Conservation (phyloP, 2,888 invertebrate species). For the Pheosia tremula region DNA sequence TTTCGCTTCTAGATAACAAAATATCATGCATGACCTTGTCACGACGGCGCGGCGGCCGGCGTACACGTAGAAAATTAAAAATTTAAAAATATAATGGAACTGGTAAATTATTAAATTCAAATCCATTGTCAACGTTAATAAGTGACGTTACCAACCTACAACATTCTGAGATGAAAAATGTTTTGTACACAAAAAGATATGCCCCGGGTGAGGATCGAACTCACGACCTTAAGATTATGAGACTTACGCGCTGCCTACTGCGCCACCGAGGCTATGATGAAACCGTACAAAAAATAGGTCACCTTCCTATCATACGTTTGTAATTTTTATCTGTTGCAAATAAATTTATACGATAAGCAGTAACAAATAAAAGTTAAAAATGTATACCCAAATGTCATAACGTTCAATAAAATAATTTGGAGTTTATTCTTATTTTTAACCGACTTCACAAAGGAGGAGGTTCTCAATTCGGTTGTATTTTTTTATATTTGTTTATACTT, state of each 20-base stretch:
- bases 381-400: too few species aligned
- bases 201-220: slow-evolving; percentile 48
- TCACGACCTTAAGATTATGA: slow-evolving; percentile 95
- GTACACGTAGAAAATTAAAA: too few species aligned
- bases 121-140: neutral
- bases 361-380: neutral
- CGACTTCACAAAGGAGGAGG: too few species aligned
- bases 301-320: neutral
- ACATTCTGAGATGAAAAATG: neutral
- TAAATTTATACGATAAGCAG: neutral
- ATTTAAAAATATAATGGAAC: too few species aligned
- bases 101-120: neutral
- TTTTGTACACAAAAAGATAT: slow-evolving; percentile 22
- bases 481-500: too few species aligned
- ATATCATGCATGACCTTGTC: too few species aligned
- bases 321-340: slow-evolving; percentile 8
- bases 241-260: slow-evolving; percentile 96
- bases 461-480: too few species aligned
- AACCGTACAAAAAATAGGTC: neutral
- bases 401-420: too few species aligned
- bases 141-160: neutral
- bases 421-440: too few species aligned
- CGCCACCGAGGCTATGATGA: slow-evolving; percentile 88
- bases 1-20: too few species aligned
- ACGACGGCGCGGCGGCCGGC: too few species aligned